Evolutionary conservation across 37 sponge, comb jelly and placozoan genomes (phyloP), one percentile per base, ranked within the genome.

Genomic region (Amphimedon queenslandica): DNA sequence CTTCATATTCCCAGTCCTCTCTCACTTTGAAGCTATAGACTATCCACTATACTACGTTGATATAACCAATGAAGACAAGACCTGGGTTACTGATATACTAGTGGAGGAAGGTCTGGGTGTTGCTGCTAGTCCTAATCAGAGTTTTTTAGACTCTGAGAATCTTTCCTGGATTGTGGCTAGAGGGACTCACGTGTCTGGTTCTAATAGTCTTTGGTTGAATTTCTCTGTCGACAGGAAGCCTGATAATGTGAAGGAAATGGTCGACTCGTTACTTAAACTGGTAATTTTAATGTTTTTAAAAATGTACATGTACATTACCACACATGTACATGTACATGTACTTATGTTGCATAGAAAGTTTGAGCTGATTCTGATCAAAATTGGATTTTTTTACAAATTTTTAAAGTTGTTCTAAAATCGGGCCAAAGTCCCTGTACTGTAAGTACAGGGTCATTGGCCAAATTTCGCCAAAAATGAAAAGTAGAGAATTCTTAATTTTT

Each of bases 31-130:
- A n/a, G 21, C 8, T 13, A 25, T n/a, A 6, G 21, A 67, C 24
- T 83, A 83, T 25, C 84, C 84, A 1, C 37, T 38, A 20, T 83
- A 64, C 29, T 61, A 61, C 29, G 72, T 83, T 5, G 73, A 77
- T 18, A 57, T 83, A 27, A 57, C 58, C 25, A 57, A 64, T 65
- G 56, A 42, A 28, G 71, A 64, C 18, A 30, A 64, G 35, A 29
- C 4, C 0, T 76, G 77, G 84, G 42, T 83, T 24, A 67, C 57
- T 31, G 25, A 56, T 34, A 28, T 58, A 29, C 29, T 84, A 61
- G 21, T 70, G 29, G 23, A 70, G 31, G 43, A 41, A 47, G 31
- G 55, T 47, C 28, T 60, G 28, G 72, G 72, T 16, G 56, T 71
- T 56, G 85, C 73, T 3, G 77, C 79, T 77, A 73, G 68, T 31